Percentiles rank a stretch among this genome's conserved stretches.
These are phyloP conservation scores for Stenotaenia linearis DNA, from an alignment of 2,888 invertebrate species.

Conservation along the genomic window DNA sequence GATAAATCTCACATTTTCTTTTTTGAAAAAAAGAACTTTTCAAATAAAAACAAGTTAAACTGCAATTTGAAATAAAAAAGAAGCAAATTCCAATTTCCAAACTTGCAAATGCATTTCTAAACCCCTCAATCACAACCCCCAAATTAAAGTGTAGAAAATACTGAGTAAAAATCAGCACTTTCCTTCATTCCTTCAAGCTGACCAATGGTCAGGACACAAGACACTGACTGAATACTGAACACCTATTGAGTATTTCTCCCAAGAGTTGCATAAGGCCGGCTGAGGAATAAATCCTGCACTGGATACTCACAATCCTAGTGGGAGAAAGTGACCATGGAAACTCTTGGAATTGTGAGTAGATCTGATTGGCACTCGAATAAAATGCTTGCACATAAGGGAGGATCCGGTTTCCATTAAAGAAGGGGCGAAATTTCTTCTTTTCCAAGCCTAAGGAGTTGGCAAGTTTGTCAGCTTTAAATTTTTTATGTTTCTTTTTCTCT, in stretches of 20 bases:
- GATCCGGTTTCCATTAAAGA: not conserved
- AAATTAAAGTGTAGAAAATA: not conserved
- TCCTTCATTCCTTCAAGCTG: not conserved
- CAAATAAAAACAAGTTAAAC: not conserved
- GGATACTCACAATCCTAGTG: not conserved
- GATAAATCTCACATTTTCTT: not conserved
- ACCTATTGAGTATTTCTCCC: constrained; percentile 6
- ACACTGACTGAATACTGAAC: constrained; percentile 11
- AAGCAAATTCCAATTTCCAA: not conserved
- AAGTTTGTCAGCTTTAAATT: constrained; percentile 10
- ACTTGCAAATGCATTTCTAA: not conserved
- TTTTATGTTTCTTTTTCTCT: not conserved
- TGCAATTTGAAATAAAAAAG: not conserved
- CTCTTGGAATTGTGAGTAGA: not conserved
- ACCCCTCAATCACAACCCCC: not conserved
- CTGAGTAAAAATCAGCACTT: not conserved
- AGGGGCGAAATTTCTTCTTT: not conserved
- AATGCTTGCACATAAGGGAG: not conserved
- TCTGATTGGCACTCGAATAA: constrained; percentile 19
- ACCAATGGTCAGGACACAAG: constrained; percentile 15
- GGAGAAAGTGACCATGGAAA: not conserved
- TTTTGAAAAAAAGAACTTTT: not conserved
- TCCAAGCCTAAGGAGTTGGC: not conserved
- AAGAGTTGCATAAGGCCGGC: constrained; percentile 4
- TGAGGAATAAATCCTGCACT: constrained; percentile 14